phyloP scores from a whole-genome alignment of 2,113 vertebrate species.

The Panthera uncia region DNA sequence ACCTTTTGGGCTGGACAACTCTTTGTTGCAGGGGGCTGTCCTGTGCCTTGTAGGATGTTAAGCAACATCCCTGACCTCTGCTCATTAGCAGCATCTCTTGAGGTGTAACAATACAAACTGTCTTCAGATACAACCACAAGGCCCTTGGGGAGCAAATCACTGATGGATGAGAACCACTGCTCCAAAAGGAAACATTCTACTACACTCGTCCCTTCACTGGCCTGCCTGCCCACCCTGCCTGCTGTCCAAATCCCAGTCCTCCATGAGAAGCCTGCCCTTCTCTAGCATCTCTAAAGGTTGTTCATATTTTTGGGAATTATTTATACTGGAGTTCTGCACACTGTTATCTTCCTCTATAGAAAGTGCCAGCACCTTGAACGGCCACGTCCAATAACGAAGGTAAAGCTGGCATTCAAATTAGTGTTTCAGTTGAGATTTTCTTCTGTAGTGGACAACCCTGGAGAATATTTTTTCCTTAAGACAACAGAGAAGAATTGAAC shows the following conservation, averaged over 20 bases:
- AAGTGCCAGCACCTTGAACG: background rate
- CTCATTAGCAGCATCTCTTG: background rate
- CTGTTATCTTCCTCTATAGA: background rate
- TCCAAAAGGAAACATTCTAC: background rate
- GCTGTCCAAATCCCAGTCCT: background rate
- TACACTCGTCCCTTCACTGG: background rate
- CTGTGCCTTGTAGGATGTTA: background rate
- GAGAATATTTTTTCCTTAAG: background rate
- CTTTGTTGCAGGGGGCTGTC: background rate
- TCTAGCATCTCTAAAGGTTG: background rate
- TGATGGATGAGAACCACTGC: background rate
- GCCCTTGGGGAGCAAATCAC: background rate
- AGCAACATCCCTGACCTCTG: background rate
- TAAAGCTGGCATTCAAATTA: conserved; percentile 1
- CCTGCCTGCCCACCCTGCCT: background rate
- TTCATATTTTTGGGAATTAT: background rate
- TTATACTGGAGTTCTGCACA: background rate
- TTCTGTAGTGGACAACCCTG: background rate
- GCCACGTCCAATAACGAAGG: background rate
- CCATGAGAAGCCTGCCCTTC: background rate
- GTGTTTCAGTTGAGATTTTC: background rate
- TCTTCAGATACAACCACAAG: background rate
- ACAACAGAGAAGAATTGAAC: background rate
- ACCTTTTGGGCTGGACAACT: background rate
- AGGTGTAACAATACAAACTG: background rate